Percentiles rank a stretch among this genome's conserved stretches.
Evolutionary conservation across 2,797 vertebrate species (phyloP).

Genomic region (Prunella strophiata): DNA sequence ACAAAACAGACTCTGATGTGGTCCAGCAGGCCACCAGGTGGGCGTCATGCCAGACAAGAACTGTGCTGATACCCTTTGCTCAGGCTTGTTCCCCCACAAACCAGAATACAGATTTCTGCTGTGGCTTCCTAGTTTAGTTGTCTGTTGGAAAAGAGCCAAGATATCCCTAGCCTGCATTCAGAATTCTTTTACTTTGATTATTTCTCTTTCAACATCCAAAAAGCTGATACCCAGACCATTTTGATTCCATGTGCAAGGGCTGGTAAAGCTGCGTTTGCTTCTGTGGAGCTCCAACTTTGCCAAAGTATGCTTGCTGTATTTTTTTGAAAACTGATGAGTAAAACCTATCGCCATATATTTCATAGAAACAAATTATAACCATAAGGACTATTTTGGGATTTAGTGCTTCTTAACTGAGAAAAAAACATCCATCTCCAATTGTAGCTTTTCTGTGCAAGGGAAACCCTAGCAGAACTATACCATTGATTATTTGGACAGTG

Average conservation of each 20-base stretch:
- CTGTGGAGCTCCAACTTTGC: background rate
- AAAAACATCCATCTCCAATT: background rate
- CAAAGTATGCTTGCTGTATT: background rate
- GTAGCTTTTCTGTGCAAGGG: background rate
- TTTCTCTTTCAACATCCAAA: background rate
- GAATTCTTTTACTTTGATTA: background rate
- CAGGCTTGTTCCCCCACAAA: background rate
- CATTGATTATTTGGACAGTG: background rate
- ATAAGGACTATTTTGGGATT: background rate
- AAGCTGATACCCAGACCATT: background rate
- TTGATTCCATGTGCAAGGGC: background rate
- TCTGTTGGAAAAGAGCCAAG: background rate
- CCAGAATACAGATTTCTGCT: background rate
- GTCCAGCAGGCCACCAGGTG: background rate
- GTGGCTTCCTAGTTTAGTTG: background rate
- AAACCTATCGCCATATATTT: background rate
- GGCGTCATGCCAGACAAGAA: background rate
- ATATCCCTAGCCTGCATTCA: background rate
- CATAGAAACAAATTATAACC: background rate
- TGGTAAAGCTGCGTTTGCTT: background rate
- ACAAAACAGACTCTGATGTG: background rate
- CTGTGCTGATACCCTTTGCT: background rate
- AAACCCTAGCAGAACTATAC: background rate
- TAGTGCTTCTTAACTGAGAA: background rate
- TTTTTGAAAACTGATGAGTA: background rate